Evolutionary conservation across 2,113 vertebrate genomes (phyloP).

Genomic region (human (Homo sapiens)): DNA sequence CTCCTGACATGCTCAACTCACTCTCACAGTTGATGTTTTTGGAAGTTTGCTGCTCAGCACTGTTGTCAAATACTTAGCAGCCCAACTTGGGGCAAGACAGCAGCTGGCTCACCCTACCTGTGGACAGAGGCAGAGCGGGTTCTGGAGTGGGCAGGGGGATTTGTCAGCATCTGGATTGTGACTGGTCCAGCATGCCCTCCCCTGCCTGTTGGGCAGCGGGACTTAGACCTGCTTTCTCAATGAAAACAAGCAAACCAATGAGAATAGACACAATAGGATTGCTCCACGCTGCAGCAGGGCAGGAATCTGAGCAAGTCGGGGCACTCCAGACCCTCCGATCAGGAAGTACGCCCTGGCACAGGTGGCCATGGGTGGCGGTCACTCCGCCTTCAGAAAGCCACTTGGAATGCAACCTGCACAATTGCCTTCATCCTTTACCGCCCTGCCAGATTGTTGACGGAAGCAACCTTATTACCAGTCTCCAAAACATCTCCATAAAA

Average conservation of each 20-base stretch:
- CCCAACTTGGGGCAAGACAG: neutral
- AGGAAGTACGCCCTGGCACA: neutral
- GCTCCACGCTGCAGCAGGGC: neutral
- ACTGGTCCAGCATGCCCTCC: neutral
- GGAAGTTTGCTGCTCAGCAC: neutral
- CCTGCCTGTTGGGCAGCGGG: neutral
- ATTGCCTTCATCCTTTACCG: constrained; percentile 37
- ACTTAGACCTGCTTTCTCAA: neutral
- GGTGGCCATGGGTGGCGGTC: neutral
- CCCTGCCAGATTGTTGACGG: constrained; percentile 35
- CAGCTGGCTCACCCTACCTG: neutral
- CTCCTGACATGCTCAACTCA: neutral
- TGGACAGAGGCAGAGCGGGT: neutral
- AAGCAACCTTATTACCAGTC: constrained; percentile 46
- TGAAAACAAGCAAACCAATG: neutral
- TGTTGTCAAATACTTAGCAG: neutral
- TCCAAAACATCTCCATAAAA: constrained; percentile 64
- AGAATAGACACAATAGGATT: neutral
- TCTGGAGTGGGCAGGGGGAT: neutral
- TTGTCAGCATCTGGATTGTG: neutral
- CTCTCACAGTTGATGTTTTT: fast-evolving
- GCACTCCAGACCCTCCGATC: neutral
- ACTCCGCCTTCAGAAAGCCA: neutral
- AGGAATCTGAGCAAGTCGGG: fast-evolving
- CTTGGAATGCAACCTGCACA: constrained; percentile 8